These are phyloP conservation scores for Drosophila kanekoi DNA, from an alignment of 2,888 invertebrate genomes.

Conservation along the genomic window DNA sequence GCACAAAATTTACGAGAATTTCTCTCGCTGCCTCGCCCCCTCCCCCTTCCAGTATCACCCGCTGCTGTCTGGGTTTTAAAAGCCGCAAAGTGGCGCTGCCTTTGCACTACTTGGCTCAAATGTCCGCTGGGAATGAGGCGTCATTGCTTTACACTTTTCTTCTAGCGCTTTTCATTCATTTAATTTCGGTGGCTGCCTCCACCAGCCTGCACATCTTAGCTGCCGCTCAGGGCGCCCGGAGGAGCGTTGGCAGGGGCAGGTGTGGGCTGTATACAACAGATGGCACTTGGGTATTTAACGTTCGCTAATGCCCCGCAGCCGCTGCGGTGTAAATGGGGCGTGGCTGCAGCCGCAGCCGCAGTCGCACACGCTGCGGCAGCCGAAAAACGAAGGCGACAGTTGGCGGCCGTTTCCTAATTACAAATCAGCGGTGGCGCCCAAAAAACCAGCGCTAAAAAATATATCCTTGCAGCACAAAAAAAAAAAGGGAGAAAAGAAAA, in stretches of 20 bases:
- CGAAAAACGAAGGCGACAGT: constrained; percentile 76
- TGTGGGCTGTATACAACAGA: constrained; percentile 56
- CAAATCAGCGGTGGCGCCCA: constrained; percentile 81
- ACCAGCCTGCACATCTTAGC: constrained; percentile 28
- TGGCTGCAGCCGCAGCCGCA: constrained; percentile 53
- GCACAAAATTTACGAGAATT: constrained; percentile 33
- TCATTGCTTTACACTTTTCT: constrained; percentile 78
- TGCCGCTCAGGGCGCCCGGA: constrained; percentile 24
- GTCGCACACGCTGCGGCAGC: constrained; percentile 32
- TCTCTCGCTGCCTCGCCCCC: background rate
- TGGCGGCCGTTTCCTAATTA: constrained; percentile 83
- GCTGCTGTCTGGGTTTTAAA: constrained; percentile 19
- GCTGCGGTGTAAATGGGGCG: constrained; percentile 77
- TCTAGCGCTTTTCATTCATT: constrained; percentile 76
- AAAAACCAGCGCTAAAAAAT: constrained; percentile 49
- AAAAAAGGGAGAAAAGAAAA: constrained; percentile 23
- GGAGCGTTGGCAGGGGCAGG: background rate
- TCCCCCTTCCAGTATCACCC: background rate
- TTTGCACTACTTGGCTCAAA: constrained; percentile 56
- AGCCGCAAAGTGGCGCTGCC: constrained; percentile 69
- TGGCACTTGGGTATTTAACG: constrained; percentile 81
- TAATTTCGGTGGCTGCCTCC: constrained; percentile 62
- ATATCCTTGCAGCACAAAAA: constrained; percentile 36
- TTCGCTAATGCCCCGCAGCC: constrained; percentile 74
- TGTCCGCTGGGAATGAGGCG: constrained; percentile 66